Percentiles rank a stretch among this genome's conserved stretches.
Evolutionary conservation across 1,140 invertebrate genomes (phyloP).

Genomic region (Magallana gigas): DNA sequence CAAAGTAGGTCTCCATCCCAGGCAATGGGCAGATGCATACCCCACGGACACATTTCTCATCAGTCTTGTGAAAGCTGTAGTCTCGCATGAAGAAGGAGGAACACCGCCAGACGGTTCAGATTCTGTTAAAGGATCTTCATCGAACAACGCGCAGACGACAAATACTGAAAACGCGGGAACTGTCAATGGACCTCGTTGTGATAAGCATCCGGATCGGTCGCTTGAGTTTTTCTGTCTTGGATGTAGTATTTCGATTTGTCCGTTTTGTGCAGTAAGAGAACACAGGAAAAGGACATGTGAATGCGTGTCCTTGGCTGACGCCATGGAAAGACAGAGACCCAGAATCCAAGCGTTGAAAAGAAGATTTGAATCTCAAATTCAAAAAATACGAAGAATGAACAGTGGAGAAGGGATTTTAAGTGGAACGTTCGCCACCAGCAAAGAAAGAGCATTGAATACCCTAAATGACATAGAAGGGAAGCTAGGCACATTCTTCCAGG

Average conservation of each 20-base stretch:
- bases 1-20: slow-evolving; percentile 46
- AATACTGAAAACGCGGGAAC: background rate
- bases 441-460: slow-evolving; percentile 48
- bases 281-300: slow-evolving; percentile 60
- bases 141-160: background rate
- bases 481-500: slow-evolving; percentile 57
- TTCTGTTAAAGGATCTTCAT: background rate
- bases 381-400: slow-evolving; percentile 47
- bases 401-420: slow-evolving; percentile 46
- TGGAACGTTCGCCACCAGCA: slow-evolving; percentile 51
- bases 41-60: slow-evolving; percentile 59
- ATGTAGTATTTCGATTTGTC: slow-evolving; percentile 54
- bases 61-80: slow-evolving; percentile 57
- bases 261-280: slow-evolving; percentile 57
- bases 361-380: slow-evolving; percentile 56
- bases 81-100: slow-evolving; percentile 50
- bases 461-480: slow-evolving; percentile 60
- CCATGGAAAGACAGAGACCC: slow-evolving; percentile 54
- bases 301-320: slow-evolving; percentile 59
- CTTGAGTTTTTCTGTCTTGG: slow-evolving; percentile 62
- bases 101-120: background rate
- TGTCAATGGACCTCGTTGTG: slow-evolving; percentile 48
- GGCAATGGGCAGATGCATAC: slow-evolving; percentile 56
- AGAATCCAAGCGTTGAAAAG: slow-evolving; percentile 52
- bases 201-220: slow-evolving; percentile 54